Base-by-base conservation (phyloP, 2,113 vertebrate species). In the Strix uralensis region DNA sequence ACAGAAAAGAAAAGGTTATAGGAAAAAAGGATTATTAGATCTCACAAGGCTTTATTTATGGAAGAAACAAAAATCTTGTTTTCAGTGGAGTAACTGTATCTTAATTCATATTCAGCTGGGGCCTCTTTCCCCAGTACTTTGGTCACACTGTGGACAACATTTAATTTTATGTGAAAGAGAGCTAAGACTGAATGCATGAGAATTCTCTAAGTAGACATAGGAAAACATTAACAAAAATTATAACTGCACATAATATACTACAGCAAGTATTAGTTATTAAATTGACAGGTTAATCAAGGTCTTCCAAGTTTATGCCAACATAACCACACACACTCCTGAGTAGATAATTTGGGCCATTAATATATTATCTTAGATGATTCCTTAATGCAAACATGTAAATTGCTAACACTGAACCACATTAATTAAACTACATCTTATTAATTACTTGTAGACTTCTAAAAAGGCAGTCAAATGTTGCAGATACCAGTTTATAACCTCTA, bases 381-480 rank as follows among this genome's bases (percentile, higher is more conserved):
- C 40, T 87, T 90, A 95, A 92, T 90, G 54, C 78, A 95, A 95
- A 95, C 58, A 91, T 0, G 0, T 66, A 91, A 92, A 95, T 94
- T 85, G 62, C 14, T 90, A 89, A 90, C 73, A 55, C 26, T 42
- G 66, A 94, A 85, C 13, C 0, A 7, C 54, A 65, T 90, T 94
- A 95, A 96, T 94, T 94, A 95, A 91, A 73, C 49, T n/a, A 70
- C 77, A 54, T 70, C 77, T 95, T 80, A 87, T 82, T 92, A 95
- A 95, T 95, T 94, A 93, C 83, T 85, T 87, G 40, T 38, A 85
- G 70, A 77, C 58, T 73, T 94, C 62, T 89, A 65, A 91, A 94
- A 89, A 85, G 62, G 49, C 66, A 91, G 70, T 96, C 66, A 91
- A 85, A 87, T 80, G 49, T 85, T 86, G 14, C 54, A 87, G 86